These are phyloP conservation scores for Aspiorhynchus laticeps DNA, from an alignment of 2,113 vertebrate species.

Conservation along the genomic window DNA sequence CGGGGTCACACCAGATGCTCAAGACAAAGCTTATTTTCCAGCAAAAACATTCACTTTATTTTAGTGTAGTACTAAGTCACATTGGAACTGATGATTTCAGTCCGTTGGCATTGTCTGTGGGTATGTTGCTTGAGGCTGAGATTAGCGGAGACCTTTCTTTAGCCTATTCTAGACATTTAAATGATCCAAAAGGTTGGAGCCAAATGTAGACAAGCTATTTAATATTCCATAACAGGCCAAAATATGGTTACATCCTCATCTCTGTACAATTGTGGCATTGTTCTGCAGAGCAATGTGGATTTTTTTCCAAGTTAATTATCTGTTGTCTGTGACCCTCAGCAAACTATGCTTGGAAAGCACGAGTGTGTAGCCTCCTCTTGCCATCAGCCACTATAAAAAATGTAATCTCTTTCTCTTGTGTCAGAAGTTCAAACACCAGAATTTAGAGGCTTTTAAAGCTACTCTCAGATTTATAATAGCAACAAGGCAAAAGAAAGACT, in stretches of 20 bases:
- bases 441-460: conserved; percentile 11
- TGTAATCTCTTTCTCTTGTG: conserved; percentile 33
- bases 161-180: background rate
- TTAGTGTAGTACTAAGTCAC: background rate
- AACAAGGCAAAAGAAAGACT: conserved; percentile 31
- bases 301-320: background rate
- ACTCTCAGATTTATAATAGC: conserved; percentile 21
- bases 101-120: background rate
- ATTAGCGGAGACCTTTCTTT: background rate
- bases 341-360: conserved; percentile 5
- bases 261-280: background rate
- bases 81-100: background rate
- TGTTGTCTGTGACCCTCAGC: background rate
- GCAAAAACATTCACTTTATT: background rate
- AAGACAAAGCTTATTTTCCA: background rate
- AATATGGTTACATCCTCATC: background rate
- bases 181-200: background rate
- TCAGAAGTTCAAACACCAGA: conserved; percentile 42
- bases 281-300: background rate
- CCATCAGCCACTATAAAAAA: background rate
- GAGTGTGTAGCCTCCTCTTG: background rate
- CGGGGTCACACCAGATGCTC: background rate
- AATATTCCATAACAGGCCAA: background rate
- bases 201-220: background rate
- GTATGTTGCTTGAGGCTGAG: background rate